Evolutionary conservation across 1,140 invertebrate genomes (phyloP), one percentile per base, ranked within the genome.

Genomic region (Leguminivora glycinivorella): DNA sequence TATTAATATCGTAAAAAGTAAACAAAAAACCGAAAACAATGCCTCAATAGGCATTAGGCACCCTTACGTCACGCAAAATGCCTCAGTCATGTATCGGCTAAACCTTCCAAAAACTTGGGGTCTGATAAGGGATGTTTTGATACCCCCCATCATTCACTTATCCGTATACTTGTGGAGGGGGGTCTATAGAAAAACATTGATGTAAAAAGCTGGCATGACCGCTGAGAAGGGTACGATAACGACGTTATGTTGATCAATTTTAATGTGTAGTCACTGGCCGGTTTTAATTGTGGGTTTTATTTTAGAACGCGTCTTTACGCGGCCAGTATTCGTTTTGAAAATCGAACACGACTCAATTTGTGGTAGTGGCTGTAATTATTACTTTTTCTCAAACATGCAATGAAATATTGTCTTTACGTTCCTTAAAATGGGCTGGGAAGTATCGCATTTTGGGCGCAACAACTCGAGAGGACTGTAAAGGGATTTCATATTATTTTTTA

Each of bases 181-280:
- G 77, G 78, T 78, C 83, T 91, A 89, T 91, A 89, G 88, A 91
- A 91, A 91, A 91, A 91, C 89, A 91, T 89, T 89, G 83, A 85
- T 82, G 88, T 90, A 91, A 91, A 91, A 91, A 91, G 79, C 84
- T 81, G 87, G 85, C 87, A 87, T 89, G 89, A 91, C 89, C 89
- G 85, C 87, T 91, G 89, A 91, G 89, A 75, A 87, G 89, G 89
- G 89, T 91, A 87, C 86, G 84, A 85, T 91, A 89, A 89, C 84
- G 85, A 85, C 84, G 87, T 91, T 91, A 91, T 91, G 89, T 89
- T 91, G 89, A 91, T 90, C 87, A 91, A 87, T 89, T 89, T 90
- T 91, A 90, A 90, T 90, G 87, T 80, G 47, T 63, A 26, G 66
- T 38, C 34, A 43, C 43, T 68, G 34, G 67, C 67, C n/a, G 17